These are phyloP conservation scores for Drosophila kohkoa DNA, from an alignment of 1,140 invertebrate genomes.

Conservation along the genomic window DNA sequence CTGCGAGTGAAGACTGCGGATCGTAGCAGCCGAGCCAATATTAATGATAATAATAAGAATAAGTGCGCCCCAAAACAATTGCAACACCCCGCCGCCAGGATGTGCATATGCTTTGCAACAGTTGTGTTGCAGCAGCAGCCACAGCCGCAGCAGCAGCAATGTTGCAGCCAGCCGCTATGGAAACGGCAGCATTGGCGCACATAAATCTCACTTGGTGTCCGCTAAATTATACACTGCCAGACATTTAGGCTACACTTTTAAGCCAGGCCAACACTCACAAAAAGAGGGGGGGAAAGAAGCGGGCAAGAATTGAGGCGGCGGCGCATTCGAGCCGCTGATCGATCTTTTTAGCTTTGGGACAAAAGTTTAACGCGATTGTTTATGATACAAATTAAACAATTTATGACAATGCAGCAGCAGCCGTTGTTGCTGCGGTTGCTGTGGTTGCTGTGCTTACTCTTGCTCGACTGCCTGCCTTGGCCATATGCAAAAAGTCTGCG, in stretches of 20 bases:
- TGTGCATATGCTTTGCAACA: conserved; percentile 50
- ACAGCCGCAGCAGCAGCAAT: conserved; percentile 32
- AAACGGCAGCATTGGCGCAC: conserved; percentile 80
- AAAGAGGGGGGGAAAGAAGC: conserved; percentile 1
- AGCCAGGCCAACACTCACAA: conserved; percentile 35
- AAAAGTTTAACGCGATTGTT: conserved; percentile 85
- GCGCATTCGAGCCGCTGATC: conserved; percentile 65
- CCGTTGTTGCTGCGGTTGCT: conserved; percentile 18
- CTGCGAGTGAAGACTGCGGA: conserved; percentile 39
- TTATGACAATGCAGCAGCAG: conserved; percentile 81
- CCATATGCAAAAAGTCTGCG: conserved; percentile 72
- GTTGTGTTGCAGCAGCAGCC: too few species aligned
- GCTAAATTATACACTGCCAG: conserved; percentile 84
- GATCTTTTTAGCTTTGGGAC: conserved; percentile 84
- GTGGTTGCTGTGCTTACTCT: not conserved
- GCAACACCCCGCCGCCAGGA: conserved; percentile 63
- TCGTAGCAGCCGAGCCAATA: conserved; percentile 64
- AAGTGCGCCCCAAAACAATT: conserved; percentile 79
- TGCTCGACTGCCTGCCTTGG: conserved; percentile 32
- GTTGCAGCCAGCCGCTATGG: conserved; percentile 19
- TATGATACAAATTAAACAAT: conserved; percentile 85
- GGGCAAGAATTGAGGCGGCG: conserved; percentile 19
- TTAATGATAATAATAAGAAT: conserved; percentile 84
- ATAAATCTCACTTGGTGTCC: conserved; percentile 85
- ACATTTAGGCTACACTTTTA: conserved; percentile 84